Evolutionary conservation across 2,888 invertebrate species (phyloP).

Genomic region (Nomada ruficornis): DNA sequence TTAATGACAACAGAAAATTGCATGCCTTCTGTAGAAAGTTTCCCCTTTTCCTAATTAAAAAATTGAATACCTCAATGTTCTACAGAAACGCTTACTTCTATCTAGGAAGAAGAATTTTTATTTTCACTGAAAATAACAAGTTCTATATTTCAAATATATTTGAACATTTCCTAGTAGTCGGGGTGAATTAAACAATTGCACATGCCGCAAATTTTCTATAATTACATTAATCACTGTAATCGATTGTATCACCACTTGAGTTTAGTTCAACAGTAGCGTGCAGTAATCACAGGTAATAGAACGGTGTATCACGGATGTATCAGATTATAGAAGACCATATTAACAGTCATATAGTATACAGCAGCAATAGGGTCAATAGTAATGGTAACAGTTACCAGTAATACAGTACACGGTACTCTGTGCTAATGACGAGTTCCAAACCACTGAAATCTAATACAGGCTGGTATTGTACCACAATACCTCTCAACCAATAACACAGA

Average conservation of each 20-base stretch:
- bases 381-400: constrained; percentile 11
- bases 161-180: too few relatives aligned
- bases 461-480: neutral
- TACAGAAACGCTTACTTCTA: too few relatives aligned
- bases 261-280: too few relatives aligned
- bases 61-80: too few relatives aligned
- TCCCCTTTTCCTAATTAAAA: too few relatives aligned
- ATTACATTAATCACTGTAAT: neutral
- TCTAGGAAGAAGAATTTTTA: too few relatives aligned
- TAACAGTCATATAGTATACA: constrained; percentile 4
- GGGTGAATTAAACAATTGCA: neutral
- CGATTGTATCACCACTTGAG: too few relatives aligned
- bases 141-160: too few relatives aligned
- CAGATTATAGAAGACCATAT: constrained; percentile 12
- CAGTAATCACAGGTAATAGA: neutral
- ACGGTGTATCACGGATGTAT: constrained; percentile 18
- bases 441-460: neutral
- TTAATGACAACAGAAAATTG: too few relatives aligned
- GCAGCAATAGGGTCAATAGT: neutral
- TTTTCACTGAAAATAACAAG: too few relatives aligned
- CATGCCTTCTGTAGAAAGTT: too few relatives aligned
- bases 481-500: neutral
- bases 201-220: neutral
- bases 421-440: constrained; percentile 10
- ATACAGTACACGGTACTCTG: neutral